Base-by-base conservation (phyloP, 2,113 vertebrate genomes). In the Paraplagusia blochii region DNA sequence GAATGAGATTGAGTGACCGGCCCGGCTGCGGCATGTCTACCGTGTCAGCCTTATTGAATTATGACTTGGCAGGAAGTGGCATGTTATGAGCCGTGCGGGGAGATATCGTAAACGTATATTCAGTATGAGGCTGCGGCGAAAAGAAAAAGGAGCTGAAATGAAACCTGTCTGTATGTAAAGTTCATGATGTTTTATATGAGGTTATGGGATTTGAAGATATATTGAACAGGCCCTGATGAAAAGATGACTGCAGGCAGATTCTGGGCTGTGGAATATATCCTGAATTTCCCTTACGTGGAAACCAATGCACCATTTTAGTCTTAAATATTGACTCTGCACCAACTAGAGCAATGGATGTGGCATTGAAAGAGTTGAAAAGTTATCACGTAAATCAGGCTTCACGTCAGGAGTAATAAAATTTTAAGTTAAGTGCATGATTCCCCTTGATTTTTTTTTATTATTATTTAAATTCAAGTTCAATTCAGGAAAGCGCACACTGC, bases 11-110 rank as follows among this genome's bases (percentile, higher is more conserved):
- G 77, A 81, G 76, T 73, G 85, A 77, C 77, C 70, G 54, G 44
- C 72, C 22, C 65, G 72, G 67, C 80, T 72, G 74, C 18, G 40
- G 57, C 49, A 33, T 46, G 75, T 81, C 76, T 47, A 49, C 63
- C 38, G 44, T 80, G 79, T 83, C 70, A 63, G 55, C 59, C 65
- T 84, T 81, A 85, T 87, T 85, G 85, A 87, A 83, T 87, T 84
- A 84, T 77, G 79, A 75, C 66, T 67, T 17, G 44, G 52, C 76
- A 71, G 82, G 79, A 85, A 70, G 71, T 63, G 70, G 47, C 61
- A 50, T 57, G 72, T 74, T 71, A 66, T 76, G 77, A 80, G 66
- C 53, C 9, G 13, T 9, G 17, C 44, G 11, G 58, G 69, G 66
- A 58, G 66, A 70, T 78, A 68, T 62, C 55, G 45, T 5, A 0